Percentiles rank a stretch among this genome's conserved stretches.
Conservation (phyloP, 1,140 invertebrate species). For the Temnothorax nylanderi region DNA sequence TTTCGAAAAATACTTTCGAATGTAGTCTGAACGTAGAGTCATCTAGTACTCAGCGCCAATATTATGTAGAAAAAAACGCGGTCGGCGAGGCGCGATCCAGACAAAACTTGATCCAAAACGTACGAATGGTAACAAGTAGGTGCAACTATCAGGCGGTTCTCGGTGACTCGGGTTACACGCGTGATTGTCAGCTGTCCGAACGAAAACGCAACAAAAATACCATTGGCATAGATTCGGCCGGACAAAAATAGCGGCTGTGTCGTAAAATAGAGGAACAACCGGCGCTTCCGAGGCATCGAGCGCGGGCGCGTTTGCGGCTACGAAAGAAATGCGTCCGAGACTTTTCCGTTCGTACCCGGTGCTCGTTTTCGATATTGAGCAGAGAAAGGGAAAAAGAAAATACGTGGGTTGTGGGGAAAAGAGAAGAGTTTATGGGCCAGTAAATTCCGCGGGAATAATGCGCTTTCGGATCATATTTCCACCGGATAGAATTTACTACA, state of each 20-base stretch:
- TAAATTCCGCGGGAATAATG: conserved; percentile 5
- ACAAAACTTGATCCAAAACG: background rate
- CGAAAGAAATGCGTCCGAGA: background rate
- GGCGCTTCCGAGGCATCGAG: conserved; percentile 23
- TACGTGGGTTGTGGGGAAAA: background rate
- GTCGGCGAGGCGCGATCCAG: background rate
- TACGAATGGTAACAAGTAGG: conserved; percentile 11
- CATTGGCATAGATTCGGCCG: conserved; percentile 81
- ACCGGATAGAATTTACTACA: background rate
- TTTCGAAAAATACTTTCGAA: background rate
- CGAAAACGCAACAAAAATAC: conserved; percentile 81
- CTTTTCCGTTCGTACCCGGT: conserved; percentile 2
- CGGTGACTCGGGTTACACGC: conserved; percentile 30
- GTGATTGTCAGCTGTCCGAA: conserved; percentile 80
- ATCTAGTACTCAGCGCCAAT: background rate
- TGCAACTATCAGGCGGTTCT: conserved; percentile 28
- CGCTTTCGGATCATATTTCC: background rate
- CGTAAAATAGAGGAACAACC: conserved; percentile 55
- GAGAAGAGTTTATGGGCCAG: conserved; percentile 20
- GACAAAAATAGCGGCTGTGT: conserved; percentile 73
- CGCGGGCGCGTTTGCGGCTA: background rate
- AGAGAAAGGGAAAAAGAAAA: background rate
- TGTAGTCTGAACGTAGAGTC: background rate
- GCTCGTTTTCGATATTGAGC: conserved; percentile 9
- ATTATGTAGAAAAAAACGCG: background rate